phyloP scores from a whole-genome alignment of 1,140 invertebrate species.

The Brachionus calyciflorus region DNA sequence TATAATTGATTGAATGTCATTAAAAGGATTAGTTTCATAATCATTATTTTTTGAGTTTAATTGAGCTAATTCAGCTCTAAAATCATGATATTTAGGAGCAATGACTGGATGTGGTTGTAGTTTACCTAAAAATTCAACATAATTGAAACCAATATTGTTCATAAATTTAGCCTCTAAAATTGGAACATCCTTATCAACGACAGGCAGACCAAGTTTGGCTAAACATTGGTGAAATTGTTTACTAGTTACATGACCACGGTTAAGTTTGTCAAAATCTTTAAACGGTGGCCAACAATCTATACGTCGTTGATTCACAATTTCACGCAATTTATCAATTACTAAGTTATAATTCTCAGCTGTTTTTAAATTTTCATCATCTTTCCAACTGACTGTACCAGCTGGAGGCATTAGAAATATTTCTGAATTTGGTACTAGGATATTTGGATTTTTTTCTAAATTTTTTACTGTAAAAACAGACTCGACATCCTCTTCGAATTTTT shows the following conservation, averaged over 20 bases:
- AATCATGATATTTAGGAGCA: not conserved
- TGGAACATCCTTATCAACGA: conserved; percentile 53
- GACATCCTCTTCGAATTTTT: conserved; percentile 56
- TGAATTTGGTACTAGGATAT: conserved; percentile 52
- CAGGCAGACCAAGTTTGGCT: conserved; percentile 55
- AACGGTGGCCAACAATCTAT: conserved; percentile 57
- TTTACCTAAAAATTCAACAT: conserved; percentile 49
- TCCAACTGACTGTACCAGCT: conserved; percentile 58
- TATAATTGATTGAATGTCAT: conserved; percentile 55
- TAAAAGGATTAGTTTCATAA: conserved; percentile 51
- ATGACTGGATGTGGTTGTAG: conserved; percentile 50
- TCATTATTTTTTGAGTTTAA: conserved; percentile 52
- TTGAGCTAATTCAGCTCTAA: conserved; percentile 53
- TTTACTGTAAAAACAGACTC: conserved; percentile 60
- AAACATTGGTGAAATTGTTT: conserved; percentile 59
- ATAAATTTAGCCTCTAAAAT: conserved; percentile 56
- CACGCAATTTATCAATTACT: conserved; percentile 53
- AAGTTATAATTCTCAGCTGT: conserved; percentile 50
- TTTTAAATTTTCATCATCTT: conserved; percentile 51
- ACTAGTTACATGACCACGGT: conserved; percentile 57
- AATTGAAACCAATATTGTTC: conserved; percentile 59
- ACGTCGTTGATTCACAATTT: conserved; percentile 53
- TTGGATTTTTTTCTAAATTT: conserved; percentile 56
- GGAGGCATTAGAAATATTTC: conserved; percentile 58
- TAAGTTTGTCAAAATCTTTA: conserved; percentile 55